These are phyloP conservation scores for Trachops cirrhosus DNA, from an alignment of 2,797 vertebrate genomes.

Conservation along the genomic window DNA sequence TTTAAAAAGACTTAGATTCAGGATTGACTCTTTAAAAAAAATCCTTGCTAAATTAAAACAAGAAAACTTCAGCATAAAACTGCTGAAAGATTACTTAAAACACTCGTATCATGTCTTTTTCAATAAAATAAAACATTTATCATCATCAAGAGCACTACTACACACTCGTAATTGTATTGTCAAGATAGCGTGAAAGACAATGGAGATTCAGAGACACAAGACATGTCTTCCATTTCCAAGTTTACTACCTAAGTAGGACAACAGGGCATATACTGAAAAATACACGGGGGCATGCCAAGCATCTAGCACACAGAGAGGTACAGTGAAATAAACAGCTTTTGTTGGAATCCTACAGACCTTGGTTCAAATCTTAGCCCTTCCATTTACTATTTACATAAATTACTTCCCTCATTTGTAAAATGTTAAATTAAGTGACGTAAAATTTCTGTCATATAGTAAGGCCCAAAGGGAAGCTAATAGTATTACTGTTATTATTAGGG, in stretches of 20 bases:
- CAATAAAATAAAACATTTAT: constrained; percentile 34
- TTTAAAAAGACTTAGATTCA: not conserved
- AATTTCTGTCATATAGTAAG: constrained; percentile 29
- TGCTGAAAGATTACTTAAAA: constrained; percentile 40
- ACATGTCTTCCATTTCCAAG: not conserved
- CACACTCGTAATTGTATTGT: not conserved
- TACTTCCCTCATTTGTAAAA: constrained; percentile 38
- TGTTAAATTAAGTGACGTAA: constrained; percentile 16
- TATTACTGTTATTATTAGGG: constrained; percentile 4
- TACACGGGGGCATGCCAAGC: not conserved
- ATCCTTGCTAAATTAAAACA: constrained; percentile 24
- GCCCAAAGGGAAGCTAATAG: not conserved
- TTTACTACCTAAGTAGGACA: constrained; percentile 22
- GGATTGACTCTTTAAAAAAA: not conserved
- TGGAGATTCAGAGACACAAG: not conserved
- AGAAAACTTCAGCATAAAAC: constrained; percentile 48
- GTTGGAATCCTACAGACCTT: not conserved
- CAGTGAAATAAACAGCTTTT: not conserved
- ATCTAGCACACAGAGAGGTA: not conserved
- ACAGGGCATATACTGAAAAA: not conserved
- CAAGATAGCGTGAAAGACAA: not conserved
- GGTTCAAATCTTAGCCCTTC: not conserved
- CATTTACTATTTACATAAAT: constrained; percentile 16
- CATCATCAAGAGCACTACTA: constrained; percentile 11
- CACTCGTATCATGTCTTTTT: not conserved